Percentiles rank a stretch among this genome's conserved stretches.
Evolutionary conservation across 2,797 vertebrate genomes (phyloP).

Genomic region (Hydrophis major): DNA sequence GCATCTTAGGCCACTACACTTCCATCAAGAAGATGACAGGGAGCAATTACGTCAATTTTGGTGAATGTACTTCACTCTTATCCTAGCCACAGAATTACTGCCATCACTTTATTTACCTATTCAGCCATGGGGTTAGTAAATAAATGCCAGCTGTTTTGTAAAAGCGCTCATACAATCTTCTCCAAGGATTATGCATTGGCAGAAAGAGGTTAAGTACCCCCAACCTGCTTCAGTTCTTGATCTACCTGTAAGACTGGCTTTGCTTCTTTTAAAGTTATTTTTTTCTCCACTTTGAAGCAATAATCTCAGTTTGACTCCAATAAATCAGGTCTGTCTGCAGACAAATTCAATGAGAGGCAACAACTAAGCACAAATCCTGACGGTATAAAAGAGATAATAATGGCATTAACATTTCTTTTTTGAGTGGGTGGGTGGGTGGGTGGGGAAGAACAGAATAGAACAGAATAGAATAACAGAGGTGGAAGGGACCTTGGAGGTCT

Average conservation of each 20-base stretch:
- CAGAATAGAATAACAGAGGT: no score
- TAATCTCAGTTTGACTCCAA: neutral
- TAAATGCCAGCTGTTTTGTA: neutral
- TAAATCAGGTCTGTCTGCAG: neutral
- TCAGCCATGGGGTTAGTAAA: neutral
- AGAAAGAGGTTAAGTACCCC: neutral
- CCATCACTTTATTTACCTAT: neutral
- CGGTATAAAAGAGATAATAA: neutral
- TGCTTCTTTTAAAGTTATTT: neutral
- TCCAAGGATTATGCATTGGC: neutral
- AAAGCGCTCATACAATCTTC: neutral
- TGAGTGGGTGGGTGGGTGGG: rapidly evolving
- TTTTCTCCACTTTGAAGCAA: neutral
- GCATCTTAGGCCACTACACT: neutral
- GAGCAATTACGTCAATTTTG: neutral
- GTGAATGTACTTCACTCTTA: neutral
- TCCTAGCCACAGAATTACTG: neutral
- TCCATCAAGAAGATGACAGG: neutral
- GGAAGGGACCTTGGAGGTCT: no score
- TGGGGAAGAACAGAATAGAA: neutral
- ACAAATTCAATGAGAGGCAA: neutral
- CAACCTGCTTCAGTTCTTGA: neutral
- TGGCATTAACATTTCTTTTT: neutral
- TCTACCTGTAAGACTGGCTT: neutral
- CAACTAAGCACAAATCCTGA: neutral